A percentile compares a stretch with the other conserved stretches of the same genome.
Conservation (phyloP, 2,113 vertebrate genomes). For the Tenrec ecaudatus region DNA sequence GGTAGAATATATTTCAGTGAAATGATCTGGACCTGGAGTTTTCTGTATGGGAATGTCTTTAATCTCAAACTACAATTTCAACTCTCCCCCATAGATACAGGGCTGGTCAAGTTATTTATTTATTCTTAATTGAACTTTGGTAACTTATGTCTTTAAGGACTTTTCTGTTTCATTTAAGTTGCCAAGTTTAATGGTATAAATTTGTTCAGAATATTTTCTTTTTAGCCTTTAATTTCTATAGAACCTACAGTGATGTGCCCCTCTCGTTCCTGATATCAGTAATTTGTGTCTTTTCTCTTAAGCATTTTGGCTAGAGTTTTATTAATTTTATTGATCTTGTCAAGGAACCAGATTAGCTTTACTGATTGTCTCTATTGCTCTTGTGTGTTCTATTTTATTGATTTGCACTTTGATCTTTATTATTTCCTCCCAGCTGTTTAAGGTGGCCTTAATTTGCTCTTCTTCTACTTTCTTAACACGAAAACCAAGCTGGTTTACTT, state of each 20-base stretch:
- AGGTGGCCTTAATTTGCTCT: constrained; percentile 9
- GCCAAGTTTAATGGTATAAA: constrained; percentile 20
- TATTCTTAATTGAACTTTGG: constrained; percentile 33
- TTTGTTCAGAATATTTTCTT: neutral
- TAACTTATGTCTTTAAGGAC: neutral
- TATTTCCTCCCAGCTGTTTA: neutral
- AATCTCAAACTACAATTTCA: neutral
- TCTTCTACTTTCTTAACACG: neutral
- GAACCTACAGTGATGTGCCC: neutral
- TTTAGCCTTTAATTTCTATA: neutral
- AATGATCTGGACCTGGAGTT: neutral
- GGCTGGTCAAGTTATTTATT: neutral
- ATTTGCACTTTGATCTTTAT: constrained; percentile 37
- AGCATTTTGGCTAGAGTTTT: neutral
- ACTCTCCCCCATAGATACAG: neutral
- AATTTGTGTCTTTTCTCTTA: neutral
- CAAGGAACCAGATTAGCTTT: neutral
- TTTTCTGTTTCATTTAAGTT: neutral
- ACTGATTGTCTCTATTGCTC: neutral
- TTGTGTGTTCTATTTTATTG: too few relatives aligned
- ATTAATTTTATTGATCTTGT: constrained; percentile 44
- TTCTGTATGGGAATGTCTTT: neutral
- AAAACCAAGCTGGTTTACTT: neutral
- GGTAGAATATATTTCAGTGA: neutral
- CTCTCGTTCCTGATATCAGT: neutral